A percentile compares a stretch with the other conserved stretches of the same genome.
phyloP scores from a whole-genome alignment of 2,797 vertebrate species.

The Danio kyathit region DNA sequence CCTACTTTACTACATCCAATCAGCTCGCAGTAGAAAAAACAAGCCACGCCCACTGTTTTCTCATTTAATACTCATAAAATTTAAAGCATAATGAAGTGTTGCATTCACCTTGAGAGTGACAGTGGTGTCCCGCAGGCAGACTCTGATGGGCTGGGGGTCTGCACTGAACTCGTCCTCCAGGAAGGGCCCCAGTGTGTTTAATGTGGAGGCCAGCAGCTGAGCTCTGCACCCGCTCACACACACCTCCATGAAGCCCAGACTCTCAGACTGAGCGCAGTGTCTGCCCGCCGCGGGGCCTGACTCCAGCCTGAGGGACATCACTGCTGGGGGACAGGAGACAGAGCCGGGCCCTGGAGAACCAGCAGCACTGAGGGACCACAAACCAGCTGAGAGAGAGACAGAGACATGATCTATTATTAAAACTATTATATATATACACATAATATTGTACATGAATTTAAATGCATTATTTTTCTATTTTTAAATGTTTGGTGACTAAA shows the following conservation, averaged over 20 bases:
- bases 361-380: constrained; percentile 55
- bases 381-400: not conserved
- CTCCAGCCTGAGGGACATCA: constrained; percentile 81
- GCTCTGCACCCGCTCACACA: constrained; percentile 79
- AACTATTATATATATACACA: no score
- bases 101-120: constrained; percentile 86
- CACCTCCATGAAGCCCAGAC: constrained; percentile 84
- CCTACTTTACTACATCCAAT: no score
- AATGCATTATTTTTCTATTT: no score
- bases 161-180: constrained; percentile 91
- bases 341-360: constrained; percentile 53
- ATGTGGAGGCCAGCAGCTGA: constrained; percentile 86
- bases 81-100: no score
- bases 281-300: constrained; percentile 80
- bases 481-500: no score
- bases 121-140: constrained; percentile 84
- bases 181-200: constrained; percentile 89
- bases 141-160: constrained; percentile 87
- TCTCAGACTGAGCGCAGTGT: constrained; percentile 79
- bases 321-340: constrained; percentile 67
- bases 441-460: no score
- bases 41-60: no score
- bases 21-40: no score
- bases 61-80: no score
- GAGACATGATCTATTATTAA: not conserved